These are phyloP conservation scores for Trididemnum miniatum DNA, from an alignment of 23 tunicate species.

Conservation along the genomic window DNA sequence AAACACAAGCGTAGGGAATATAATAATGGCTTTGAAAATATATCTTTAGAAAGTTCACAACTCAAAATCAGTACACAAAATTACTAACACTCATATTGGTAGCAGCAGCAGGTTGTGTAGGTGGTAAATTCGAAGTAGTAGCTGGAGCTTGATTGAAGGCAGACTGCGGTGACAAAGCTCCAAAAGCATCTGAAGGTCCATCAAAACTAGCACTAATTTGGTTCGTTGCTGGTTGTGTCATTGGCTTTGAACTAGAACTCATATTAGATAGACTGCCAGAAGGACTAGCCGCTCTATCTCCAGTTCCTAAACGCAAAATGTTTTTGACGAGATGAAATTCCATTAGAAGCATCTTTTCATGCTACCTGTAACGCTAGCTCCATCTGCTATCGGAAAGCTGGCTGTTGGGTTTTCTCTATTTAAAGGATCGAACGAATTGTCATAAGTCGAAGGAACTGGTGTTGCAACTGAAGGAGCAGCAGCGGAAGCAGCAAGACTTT, in stretches of 20 bases:
- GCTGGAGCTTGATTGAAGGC: conserved; percentile 14
- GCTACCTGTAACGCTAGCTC: conserved; percentile 2
- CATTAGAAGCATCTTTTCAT: too few species aligned
- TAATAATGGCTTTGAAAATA: too few species aligned
- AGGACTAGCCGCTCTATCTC: conserved; percentile 52
- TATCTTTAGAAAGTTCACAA: too few species aligned
- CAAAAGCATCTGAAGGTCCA: neutral
- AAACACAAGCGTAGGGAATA: too few species aligned
- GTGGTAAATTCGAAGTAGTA: neutral
- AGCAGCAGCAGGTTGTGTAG: neutral
- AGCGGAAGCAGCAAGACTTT: neutral
- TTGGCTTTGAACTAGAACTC: conserved; percentile 2
- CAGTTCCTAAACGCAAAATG: neutral
- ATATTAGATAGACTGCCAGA: conserved; percentile 39
- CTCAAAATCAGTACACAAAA: too few species aligned
- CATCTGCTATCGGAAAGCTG: neutral
- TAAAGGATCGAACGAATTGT: conserved; percentile 62
- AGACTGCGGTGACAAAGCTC: neutral
- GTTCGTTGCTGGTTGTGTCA: conserved; percentile 5
- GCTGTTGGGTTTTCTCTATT: neutral
- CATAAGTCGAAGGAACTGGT: conserved; percentile 13
- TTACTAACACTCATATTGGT: neutral
- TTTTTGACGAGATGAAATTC: too few species aligned
- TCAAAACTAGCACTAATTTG: conserved; percentile 10
- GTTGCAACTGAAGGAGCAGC: conserved; percentile 29